These are phyloP conservation scores for Bombus fervidus DNA, from an alignment of 1,140 invertebrate species.

Conservation along the genomic window DNA sequence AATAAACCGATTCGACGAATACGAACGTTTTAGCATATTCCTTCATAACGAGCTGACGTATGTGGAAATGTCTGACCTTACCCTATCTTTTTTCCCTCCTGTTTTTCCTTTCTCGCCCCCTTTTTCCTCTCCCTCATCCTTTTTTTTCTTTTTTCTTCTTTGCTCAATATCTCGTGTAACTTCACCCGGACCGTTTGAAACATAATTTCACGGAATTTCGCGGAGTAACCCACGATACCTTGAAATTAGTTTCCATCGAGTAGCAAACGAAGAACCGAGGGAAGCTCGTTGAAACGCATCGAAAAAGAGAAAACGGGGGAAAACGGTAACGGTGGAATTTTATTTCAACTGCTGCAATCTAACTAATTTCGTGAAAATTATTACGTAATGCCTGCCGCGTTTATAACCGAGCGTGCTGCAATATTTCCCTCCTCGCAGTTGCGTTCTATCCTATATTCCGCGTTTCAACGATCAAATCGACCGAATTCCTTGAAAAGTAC, in stretches of 20 bases:
- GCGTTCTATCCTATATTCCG: neutral
- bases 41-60: neutral
- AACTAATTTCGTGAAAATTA: constrained; percentile 13
- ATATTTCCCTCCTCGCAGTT: neutral
- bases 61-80: neutral
- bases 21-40: constrained; percentile 29
- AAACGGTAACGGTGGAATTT: constrained; percentile 1
- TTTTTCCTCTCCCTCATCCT: neutral
- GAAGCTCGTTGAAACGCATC: too few species aligned
- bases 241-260: constrained; percentile 33
- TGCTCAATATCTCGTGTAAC: neutral
- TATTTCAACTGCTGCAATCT: neutral
- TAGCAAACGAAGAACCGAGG: neutral
- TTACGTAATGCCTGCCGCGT: neutral
- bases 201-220: constrained; percentile 7
- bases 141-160: neutral
- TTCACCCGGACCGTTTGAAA: neutral
- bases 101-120: neutral
- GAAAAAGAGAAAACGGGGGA: neutral
- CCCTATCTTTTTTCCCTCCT: rapidly evolving
- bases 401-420: constrained; percentile 4
- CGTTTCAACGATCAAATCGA: neutral
- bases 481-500: neutral
- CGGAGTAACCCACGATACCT: neutral
- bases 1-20: constrained; percentile 40